Conservation (phyloP, 2,113 vertebrate genomes). For the Glareola pratincola region DNA sequence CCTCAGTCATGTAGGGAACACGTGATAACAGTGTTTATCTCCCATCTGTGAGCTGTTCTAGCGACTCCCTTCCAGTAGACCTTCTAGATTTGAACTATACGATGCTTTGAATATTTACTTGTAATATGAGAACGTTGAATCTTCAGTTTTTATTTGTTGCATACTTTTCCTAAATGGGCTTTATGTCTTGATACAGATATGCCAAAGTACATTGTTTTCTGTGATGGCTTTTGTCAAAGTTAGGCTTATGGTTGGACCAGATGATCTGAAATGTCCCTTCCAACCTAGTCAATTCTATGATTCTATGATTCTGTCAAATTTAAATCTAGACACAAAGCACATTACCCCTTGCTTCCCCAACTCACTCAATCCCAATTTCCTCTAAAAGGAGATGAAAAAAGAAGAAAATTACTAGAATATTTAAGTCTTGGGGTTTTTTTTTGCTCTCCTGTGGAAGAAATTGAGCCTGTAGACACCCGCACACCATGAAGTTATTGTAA, state of each 20-base stretch:
- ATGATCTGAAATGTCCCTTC: too few species aligned
- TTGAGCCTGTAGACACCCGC: background rate
- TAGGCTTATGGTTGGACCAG: too few species aligned
- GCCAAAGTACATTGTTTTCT: background rate
- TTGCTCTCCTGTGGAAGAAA: background rate
- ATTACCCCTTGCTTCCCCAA: background rate
- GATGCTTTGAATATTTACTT: background rate
- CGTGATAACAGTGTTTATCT: background rate
- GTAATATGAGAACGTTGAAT: background rate
- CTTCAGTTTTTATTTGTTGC: background rate
- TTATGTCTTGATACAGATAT: background rate
- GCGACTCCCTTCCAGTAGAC: background rate
- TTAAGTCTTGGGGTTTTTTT: background rate
- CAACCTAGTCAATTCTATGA: too few species aligned
- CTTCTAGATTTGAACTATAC: background rate
- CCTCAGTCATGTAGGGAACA: background rate
- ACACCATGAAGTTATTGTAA: background rate
- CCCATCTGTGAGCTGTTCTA: background rate
- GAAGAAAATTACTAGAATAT: background rate
- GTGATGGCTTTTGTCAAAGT: too few species aligned
- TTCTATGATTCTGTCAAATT: background rate
- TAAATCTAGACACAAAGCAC: background rate
- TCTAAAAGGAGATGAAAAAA: background rate
- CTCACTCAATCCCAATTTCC: background rate
- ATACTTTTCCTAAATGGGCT: background rate